These are phyloP conservation scores for Anableps anableps DNA, from an alignment of 2,797 vertebrate species.

Conservation along the genomic window DNA sequence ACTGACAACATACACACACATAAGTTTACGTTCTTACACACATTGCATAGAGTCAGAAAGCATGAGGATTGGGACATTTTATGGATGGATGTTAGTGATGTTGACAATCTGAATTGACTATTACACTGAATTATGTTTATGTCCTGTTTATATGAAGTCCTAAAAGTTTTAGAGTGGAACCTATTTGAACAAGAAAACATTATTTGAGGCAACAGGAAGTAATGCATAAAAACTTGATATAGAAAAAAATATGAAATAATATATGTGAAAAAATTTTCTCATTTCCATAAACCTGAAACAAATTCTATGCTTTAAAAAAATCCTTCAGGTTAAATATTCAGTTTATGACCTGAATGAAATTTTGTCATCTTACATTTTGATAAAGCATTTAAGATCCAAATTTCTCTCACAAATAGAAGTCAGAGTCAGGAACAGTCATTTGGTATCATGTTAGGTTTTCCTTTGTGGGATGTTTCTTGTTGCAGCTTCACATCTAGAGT, in stretches of 20 bases:
- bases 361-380: not conserved
- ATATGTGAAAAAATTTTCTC: not conserved
- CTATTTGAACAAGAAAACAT: not conserved
- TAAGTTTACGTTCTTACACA: not conserved
- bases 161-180: not conserved
- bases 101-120: not conserved
- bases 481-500: not conserved
- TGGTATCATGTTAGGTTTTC: not conserved
- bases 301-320: not conserved
- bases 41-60: not conserved
- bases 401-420: not conserved
- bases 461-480: not conserved
- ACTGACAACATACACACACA: slow-evolving; percentile 45
- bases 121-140: not conserved
- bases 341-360: not conserved
- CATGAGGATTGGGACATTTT: not conserved
- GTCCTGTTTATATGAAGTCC: not conserved
- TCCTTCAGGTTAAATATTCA: not conserved
- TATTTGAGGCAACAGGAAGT: not conserved
- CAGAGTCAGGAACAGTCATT: not conserved
- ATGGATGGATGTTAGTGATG: not conserved
- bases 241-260: not conserved
- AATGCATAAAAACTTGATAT: not conserved
- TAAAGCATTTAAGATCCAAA: not conserved
- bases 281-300: not conserved